Base-by-base conservation (phyloP, 1,140 invertebrate genomes). In the Leguminivora glycinivorella region DNA sequence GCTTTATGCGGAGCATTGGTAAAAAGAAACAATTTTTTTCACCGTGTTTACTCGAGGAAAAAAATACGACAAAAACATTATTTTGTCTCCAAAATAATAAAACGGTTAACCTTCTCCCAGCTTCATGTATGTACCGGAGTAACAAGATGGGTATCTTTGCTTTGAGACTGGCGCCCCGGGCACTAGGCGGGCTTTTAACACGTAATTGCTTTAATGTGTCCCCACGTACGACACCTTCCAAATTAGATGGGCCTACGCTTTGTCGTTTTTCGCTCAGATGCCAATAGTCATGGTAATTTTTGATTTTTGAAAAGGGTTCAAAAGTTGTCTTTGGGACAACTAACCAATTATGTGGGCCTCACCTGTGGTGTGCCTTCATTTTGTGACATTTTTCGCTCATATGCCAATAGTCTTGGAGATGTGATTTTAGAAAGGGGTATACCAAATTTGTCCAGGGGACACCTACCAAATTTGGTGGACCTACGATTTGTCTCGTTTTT, bases 121-220 rank as follows among this genome's bases (percentile, higher is more conserved):
- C 47, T 52, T 52, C 22, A 52, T 52, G 19, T 52, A 52, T 52
- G 5, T 52, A 52, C 58, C n/a, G 67, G 34, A 19, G 67, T 68
- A 63, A 63, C 58, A 47, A 29, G 14, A 56, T 69, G 24, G 40
- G 40, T 24, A 47, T 26, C 67, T 38, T 60, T 74, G 58, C 71
- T 80, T 80, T 75, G 75, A 82, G 71, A 78, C 71, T 76, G 74
- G 73, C 73, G 83, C 85, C 81, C 60, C 63, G 73, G 82, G 81
- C 83, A 78, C 74, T 76, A 82, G 77, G 72, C 78, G 80, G 76
- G 83, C 87, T 89, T 88, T 90, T 87, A 90, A 80, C 85, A 86
- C 78, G 79, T 90, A 90, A 90, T 90, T 89, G 87, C 76, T 78
- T 90, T 90, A 88, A 88, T 84, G 85, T 83, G 84, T 82, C 80